Evolutionary conservation across 2,797 vertebrate species (phyloP).

Genomic region (Mus caroli): DNA sequence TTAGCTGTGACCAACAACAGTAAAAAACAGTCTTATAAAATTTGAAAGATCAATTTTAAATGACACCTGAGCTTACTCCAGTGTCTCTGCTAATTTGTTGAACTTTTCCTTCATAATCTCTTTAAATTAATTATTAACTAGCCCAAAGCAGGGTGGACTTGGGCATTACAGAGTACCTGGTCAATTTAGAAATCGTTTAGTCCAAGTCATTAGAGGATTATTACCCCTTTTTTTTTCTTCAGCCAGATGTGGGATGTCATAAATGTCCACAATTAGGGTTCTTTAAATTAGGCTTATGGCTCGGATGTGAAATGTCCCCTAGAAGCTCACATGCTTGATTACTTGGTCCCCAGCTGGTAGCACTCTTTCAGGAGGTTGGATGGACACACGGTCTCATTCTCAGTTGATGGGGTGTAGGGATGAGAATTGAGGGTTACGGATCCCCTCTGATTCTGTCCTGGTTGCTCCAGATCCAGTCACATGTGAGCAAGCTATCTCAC

Average conservation of each 20-base stretch:
- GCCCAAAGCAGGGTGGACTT: not conserved
- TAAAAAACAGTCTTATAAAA: constrained; percentile 95
- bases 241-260: not conserved
- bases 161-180: not conserved
- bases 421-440: not conserved
- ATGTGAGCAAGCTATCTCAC: not conserved
- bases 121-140: not conserved
- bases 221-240: not conserved
- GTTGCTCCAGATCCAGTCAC: not conserved
- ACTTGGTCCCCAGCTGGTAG: not conserved
- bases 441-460: not conserved
- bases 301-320: not conserved
- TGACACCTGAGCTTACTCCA: not conserved
- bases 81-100: not conserved
- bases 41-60: no score
- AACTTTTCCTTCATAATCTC: not conserved
- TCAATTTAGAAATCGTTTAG: not conserved
- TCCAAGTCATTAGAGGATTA: not conserved
- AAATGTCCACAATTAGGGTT: not conserved
- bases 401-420: not conserved
- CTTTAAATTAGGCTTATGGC: not conserved
- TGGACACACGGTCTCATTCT: not conserved
- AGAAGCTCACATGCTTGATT: not conserved
- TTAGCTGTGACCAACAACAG: constrained; percentile 92
- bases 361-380: not conserved